Conservation (phyloP, 2,888 invertebrate genomes). For the Melolontha melolontha region DNA sequence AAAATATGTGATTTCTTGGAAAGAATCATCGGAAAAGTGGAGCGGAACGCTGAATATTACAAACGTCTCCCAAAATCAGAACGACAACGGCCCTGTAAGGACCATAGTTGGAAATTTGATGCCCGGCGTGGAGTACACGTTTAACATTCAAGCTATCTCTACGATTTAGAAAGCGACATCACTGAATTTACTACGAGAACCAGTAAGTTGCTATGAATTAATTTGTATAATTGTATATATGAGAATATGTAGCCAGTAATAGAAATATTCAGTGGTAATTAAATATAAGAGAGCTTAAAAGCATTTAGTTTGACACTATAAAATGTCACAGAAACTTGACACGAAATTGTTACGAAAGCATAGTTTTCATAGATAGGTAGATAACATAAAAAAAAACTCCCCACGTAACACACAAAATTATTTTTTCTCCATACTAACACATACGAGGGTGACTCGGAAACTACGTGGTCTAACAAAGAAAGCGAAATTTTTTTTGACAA, state of each 20-base stretch:
- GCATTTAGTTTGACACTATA: neutral
- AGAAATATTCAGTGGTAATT: neutral
- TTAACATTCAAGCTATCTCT: constrained; percentile 84
- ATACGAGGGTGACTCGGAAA: no score
- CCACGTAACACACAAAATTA: no score
- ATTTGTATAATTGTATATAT: neutral
- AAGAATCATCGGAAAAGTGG: constrained; percentile 70
- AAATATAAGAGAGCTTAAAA: neutral
- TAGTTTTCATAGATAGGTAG: no score
- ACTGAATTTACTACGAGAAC: constrained; percentile 82
- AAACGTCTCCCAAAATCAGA: constrained; percentile 65
- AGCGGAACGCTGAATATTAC: constrained; percentile 56
- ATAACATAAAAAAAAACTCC: no score
- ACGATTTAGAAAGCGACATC: constrained; percentile 81
- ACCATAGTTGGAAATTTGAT: constrained; percentile 79
- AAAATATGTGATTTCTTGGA: constrained; percentile 84
- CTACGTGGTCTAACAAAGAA: no score
- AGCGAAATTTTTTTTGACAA: no score
- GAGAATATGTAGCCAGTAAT: neutral
- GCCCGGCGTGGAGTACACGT: constrained; percentile 85
- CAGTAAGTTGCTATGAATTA: constrained; percentile 67
- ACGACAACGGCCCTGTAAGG: constrained; percentile 68
- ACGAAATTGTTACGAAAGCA: no score
- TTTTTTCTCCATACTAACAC: no score
- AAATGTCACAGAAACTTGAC: no score